A percentile compares a stretch with the other conserved stretches of the same genome.
These are phyloP conservation scores for Aspidiotus rigidus DNA, from an alignment of 2,888 invertebrate genomes.

Conservation along the genomic window DNA sequence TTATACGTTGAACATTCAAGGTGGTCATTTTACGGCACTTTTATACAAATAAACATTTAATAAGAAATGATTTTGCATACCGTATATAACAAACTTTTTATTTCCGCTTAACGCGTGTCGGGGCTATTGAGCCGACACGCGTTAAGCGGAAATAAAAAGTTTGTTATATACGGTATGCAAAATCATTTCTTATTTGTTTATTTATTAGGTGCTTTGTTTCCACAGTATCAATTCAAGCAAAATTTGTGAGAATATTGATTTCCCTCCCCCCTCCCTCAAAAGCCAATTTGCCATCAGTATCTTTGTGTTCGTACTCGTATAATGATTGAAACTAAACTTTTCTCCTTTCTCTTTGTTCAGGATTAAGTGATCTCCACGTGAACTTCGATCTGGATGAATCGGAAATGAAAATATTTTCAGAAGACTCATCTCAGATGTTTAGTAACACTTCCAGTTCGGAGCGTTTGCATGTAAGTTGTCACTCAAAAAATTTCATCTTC, in stretches of 20 bases:
- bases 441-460: slow-evolving; percentile 37
- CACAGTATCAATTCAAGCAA: neutral
- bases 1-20: too few relatives aligned
- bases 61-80: too few relatives aligned
- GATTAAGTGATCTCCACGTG: slow-evolving; percentile 73
- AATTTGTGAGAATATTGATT: neutral
- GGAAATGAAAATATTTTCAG: slow-evolving; percentile 80
- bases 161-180: too few relatives aligned
- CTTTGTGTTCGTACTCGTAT: too few relatives aligned
- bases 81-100: too few relatives aligned
- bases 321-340: slow-evolving; percentile 38
- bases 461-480: slow-evolving; percentile 28
- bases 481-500: neutral
- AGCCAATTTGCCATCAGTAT: slow-evolving; percentile 36
- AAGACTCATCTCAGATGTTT: slow-evolving; percentile 51
- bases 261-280: neutral
- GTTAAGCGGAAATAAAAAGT: too few relatives aligned
- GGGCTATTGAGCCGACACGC: too few relatives aligned
- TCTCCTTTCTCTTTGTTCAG: slow-evolving; percentile 46
- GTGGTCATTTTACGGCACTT: too few relatives aligned
- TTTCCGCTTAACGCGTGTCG: too few relatives aligned
- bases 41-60: too few relatives aligned
- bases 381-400: slow-evolving; percentile 76
- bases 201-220: too few relatives aligned
- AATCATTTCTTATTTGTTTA: too few relatives aligned